Percentiles rank a stretch among this genome's conserved stretches.
These are phyloP conservation scores for Cynocephalus volans DNA, from an alignment of 2,113 vertebrate species.

Conservation along the genomic window DNA sequence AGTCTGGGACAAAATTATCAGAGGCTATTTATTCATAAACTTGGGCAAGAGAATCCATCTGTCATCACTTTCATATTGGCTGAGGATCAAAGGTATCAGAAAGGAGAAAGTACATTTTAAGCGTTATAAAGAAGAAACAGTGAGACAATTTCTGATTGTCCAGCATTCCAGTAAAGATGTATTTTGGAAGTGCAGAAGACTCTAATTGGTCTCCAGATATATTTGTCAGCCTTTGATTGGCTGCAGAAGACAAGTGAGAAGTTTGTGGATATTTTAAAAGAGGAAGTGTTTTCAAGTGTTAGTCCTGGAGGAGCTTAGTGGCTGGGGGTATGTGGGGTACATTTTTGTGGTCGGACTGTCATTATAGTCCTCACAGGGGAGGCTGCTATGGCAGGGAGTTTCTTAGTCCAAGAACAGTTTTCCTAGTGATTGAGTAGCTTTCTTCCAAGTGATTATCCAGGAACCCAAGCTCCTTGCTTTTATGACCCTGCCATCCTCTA, in stretches of 20 bases:
- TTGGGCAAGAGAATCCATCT: conserved; percentile 7
- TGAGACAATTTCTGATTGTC: neutral
- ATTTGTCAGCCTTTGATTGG: neutral
- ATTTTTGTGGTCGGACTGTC: neutral
- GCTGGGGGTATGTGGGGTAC: neutral
- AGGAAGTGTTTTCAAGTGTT: neutral
- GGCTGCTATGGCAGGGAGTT: neutral
- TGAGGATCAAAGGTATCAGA: neutral
- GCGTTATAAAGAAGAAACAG: neutral
- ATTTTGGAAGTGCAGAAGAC: neutral
- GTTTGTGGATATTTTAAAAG: neutral
- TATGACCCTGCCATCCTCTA: neutral
- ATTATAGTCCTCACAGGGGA: neutral
- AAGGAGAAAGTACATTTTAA: conserved; percentile 36
- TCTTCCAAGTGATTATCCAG: neutral
- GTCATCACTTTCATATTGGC: neutral
- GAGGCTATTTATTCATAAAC: conserved; percentile 33
- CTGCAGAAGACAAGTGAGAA: neutral
- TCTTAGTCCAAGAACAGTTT: neutral
- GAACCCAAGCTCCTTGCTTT: neutral
- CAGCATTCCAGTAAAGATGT: neutral
- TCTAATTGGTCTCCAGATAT: neutral
- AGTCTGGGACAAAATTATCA: conserved; percentile 1
- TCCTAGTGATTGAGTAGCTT: neutral
- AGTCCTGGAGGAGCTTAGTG: neutral